Conservation (phyloP, 1,140 invertebrate species). For the Zaprionus davidi region DNA sequence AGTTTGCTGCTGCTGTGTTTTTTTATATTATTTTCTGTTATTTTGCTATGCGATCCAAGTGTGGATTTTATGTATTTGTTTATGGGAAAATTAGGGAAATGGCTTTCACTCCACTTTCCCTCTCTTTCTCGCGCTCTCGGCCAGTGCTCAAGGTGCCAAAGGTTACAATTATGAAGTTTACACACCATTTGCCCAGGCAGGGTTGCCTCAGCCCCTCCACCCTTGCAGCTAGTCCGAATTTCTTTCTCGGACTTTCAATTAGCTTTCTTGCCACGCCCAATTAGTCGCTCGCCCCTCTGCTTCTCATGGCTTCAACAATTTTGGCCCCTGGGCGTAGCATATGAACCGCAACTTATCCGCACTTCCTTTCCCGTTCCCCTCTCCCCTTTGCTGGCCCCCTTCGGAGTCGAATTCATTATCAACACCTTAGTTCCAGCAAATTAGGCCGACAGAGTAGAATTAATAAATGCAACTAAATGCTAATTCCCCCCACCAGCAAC, state of each 20-base stretch:
- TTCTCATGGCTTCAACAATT: constrained; percentile 1
- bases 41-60: constrained; percentile 67
- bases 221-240: neutral
- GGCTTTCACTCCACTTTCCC: constrained; percentile 68
- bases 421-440: constrained; percentile 82
- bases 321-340: constrained; percentile 6
- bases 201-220: constrained; percentile 16
- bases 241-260: constrained; percentile 52
- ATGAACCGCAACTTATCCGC: constrained; percentile 43
- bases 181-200: constrained; percentile 73
- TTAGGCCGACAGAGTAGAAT: constrained; percentile 65
- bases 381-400: constrained; percentile 2
- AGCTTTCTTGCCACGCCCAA: constrained; percentile 39
- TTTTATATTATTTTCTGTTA: constrained; percentile 22
- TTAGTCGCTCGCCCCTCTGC: constrained; percentile 18
- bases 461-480: constrained; percentile 74
- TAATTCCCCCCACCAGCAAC: constrained; percentile 50
- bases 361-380: constrained; percentile 28
- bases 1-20: constrained; percentile 32
- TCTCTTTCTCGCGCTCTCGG: neutral
- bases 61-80: constrained; percentile 84
- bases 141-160: constrained; percentile 69
- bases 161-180: constrained; percentile 83
- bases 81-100: constrained; percentile 84
- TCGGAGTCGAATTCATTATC: constrained; percentile 65